These are phyloP conservation scores for Cecidostiba fungosa DNA, from an alignment of 2,888 invertebrate genomes.

Conservation along the genomic window DNA sequence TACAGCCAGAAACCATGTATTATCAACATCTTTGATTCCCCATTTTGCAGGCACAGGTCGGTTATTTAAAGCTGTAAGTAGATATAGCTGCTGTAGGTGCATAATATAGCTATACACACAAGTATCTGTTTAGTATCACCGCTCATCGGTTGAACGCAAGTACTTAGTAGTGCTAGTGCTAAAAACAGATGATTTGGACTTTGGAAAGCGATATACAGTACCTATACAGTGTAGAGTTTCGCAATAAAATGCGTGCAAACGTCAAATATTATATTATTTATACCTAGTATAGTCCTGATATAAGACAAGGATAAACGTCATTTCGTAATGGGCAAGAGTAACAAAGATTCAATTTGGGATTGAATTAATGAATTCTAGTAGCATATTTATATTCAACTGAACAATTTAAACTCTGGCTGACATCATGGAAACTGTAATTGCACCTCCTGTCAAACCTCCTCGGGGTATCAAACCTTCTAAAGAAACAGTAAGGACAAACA, in stretches of 20 bases:
- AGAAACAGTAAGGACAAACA: conserved; percentile 87
- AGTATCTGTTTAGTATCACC: not conserved
- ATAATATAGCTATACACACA: not conserved
- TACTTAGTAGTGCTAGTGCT: not conserved
- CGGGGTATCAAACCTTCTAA: conserved; percentile 91
- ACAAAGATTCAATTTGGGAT: not conserved
- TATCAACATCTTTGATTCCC: not conserved
- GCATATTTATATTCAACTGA: not conserved
- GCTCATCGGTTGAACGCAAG: not conserved
- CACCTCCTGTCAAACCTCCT: conserved; percentile 92
- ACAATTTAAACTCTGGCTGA: not conserved
- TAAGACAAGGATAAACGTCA: not conserved
- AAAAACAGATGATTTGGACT: not conserved
- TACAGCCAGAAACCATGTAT: too few species aligned
- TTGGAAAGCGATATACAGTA: not conserved
- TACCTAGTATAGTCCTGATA: not conserved
- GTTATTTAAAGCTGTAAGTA: not conserved
- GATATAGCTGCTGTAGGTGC: not conserved
- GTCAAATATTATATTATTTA: not conserved
- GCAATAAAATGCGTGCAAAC: not conserved
- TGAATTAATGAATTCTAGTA: not conserved
- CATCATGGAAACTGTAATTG: conserved; percentile 74
- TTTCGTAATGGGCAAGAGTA: not conserved
- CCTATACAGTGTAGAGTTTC: not conserved
- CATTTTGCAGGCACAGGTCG: not conserved